Percentiles rank a stretch among this genome's conserved stretches.
Conservation (phyloP, 1,140 invertebrate species). For the Teleopsis dalmanni region DNA sequence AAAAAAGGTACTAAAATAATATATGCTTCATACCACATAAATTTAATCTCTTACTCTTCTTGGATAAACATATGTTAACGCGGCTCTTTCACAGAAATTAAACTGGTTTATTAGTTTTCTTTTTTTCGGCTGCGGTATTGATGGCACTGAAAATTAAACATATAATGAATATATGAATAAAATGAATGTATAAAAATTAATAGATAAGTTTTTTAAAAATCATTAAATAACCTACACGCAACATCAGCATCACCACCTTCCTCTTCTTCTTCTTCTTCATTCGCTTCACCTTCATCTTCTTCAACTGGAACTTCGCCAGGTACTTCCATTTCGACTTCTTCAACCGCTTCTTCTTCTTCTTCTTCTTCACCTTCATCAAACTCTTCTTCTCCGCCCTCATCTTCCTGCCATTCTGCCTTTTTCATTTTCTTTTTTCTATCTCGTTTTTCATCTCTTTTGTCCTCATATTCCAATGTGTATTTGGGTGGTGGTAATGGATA, state of each 20-base stretch:
- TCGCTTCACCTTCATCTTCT: conserved; percentile 26
- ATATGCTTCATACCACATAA: too few relatives aligned
- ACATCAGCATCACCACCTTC: conserved; percentile 33
- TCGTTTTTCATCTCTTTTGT: conserved; percentile 16
- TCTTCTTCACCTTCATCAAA: conserved; percentile 40
- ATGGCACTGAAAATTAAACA: conserved; percentile 11
- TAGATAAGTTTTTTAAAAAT: too few relatives aligned
- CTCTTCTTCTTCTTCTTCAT: conserved; percentile 43
- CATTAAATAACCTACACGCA: conserved; percentile 27
- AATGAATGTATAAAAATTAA: too few relatives aligned
- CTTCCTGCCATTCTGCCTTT: conserved; percentile 18
- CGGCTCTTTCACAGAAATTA: conserved; percentile 86
- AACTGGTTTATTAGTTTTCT: conserved; percentile 84
- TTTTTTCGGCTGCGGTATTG: conserved; percentile 23
- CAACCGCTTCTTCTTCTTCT: conserved; percentile 45
- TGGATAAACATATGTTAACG: conserved; percentile 78
- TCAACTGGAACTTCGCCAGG: conserved; percentile 46
- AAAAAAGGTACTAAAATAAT: not conserved
- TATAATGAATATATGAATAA: too few relatives aligned
- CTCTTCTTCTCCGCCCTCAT: conserved; percentile 8
- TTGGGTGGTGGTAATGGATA: conserved; percentile 28
- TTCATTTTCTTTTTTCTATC: conserved; percentile 14
- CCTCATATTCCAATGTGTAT: too few relatives aligned
- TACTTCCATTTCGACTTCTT: conserved; percentile 46
- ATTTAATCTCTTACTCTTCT: conserved; percentile 54